Evolutionary conservation across 2,113 vertebrate genomes (phyloP), one percentile per base, ranked within the genome.

Genomic region (Mormyrus lacerda): DNA sequence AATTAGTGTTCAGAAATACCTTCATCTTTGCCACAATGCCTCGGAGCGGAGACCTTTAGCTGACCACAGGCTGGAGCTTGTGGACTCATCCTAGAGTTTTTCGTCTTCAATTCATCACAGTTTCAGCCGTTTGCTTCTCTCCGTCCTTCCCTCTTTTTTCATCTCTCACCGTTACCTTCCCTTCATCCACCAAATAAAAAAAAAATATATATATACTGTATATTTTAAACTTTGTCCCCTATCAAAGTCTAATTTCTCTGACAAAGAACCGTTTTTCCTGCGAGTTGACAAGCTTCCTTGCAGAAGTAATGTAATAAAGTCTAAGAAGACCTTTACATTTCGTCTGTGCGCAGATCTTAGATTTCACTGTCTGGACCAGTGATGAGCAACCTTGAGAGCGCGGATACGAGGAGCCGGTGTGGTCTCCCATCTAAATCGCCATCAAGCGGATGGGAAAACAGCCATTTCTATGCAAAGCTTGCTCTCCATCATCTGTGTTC

Each of bases 341-440:
- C 55, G 85, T 31, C 50, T 53, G 27, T 39, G 27, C 5, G 47
- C n/a, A 27, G 9, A 53, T 53, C 85, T 87, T 27, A 51, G 15
- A 55, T 50, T 51, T 51, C 47, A 13, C 47, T 50, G 11, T 53
- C 50, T n/a, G 48, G 10, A 53, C 47, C 47, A 51, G 48, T 15
- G 85, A 86, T 39, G 15, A 87, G 48, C 85, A 55, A 55, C 50
- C 85, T 87, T 51, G 31, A 55, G 27, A 21, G 50, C 2, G 15
- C 0, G 3, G 50, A 35, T 35, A 86, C n/a, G 4, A 31, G 53
- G 48, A 7, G 84, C 24, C 31, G 2, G 24, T 27, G 13, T 21
- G 11, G 65, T 88, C 61, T 51, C 76, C 69, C n/a, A 76, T 88
- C 58, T 73, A 45, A 88, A 69, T 69, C 45, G n/a, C 87, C 87